Evolutionary conservation across 2,797 vertebrate genomes (phyloP), one percentile per base, ranked within the genome.

Genomic region (Spea hammondii): DNA sequence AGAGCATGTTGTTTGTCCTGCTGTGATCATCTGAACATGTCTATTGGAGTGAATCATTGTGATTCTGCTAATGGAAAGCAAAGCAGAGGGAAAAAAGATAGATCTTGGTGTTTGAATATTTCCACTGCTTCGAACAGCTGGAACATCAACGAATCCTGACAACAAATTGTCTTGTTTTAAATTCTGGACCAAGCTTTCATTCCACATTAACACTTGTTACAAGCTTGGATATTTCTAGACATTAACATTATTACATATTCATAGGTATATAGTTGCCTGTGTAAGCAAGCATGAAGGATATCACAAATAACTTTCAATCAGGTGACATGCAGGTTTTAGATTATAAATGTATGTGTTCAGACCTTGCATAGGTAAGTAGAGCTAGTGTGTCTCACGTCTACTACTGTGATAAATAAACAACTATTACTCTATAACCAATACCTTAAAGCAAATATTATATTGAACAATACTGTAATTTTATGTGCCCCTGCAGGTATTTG

Each of bases 1-100:
- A 88, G 86, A 86, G 84, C 70, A 62, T 86, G 84, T 76, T 84
- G 84, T 83, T 85, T 83, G 84, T 83, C 89, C 65, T 73, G 81
- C 88, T 86, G 84, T 32, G 80, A 84, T 86, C 86, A 83, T 86
- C 85, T 69, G 85, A 81, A 83, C 70, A 76, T 83, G 85, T 88
- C 78, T 81, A 81, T 86, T 86, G 84, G 82, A 70, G 57, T 85
- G 84, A 62, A 79, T 81, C 45, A 3, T 50, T 76, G 84, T 86
- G 75, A 85, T 51, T 72, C 68, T 80, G 78, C 84, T 82, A 81
- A 77, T 45, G 17, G 87, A 85, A 86, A 85, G 71, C 79, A 82
- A 85, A 83, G 82, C 83, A 80, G 78, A 84, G 84, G 53, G 57
- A 50, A 62, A 8, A 85, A 84, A 84, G 70, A 78, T 74, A 83